A percentile compares a stretch with the other conserved stretches of the same genome.
These are phyloP conservation scores for Cydia fagiglandana DNA, from an alignment of 1,140 invertebrate species.

Conservation along the genomic window DNA sequence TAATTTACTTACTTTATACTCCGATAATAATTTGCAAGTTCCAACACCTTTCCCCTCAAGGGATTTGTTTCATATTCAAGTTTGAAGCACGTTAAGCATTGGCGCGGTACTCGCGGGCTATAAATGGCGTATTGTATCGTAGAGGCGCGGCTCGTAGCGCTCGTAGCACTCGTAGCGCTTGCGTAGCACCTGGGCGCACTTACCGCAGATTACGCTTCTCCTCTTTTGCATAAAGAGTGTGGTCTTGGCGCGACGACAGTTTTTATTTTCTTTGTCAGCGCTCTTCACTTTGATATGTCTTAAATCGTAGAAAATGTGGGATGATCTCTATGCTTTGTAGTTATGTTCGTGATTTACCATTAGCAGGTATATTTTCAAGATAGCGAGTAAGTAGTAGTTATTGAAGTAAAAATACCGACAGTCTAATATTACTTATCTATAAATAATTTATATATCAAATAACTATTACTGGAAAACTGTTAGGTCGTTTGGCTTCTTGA, in stretches of 20 bases:
- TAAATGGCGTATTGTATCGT: constrained; percentile 26
- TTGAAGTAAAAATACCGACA: too few relatives aligned
- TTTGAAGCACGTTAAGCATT: constrained; percentile 17
- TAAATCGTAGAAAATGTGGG: constrained; percentile 21
- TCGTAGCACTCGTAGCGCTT: constrained; percentile 41
- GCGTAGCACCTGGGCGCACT: constrained; percentile 51
- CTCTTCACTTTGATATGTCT: constrained; percentile 25
- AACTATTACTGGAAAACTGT: not conserved
- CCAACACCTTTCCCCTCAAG: not conserved
- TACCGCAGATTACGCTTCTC: constrained; percentile 46
- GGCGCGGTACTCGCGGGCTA: constrained; percentile 16
- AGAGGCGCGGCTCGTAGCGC: constrained; percentile 23
- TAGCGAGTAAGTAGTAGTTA: too few relatives aligned
- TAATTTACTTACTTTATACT: not conserved
- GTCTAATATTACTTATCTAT: too few relatives aligned
- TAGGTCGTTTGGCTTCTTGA: not conserved
- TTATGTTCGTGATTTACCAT: not conserved
- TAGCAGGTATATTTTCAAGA: too few relatives aligned
- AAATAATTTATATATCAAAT: too few relatives aligned
- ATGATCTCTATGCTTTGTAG: not conserved
- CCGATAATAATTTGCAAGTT: not conserved
- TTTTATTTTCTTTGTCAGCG: constrained; percentile 31
- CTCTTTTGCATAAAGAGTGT: constrained; percentile 46
- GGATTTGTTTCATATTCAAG: constrained; percentile 22
- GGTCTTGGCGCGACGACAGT: constrained; percentile 34